phyloP scores from a whole-genome alignment of 2,113 vertebrate genomes.

The Syngnathus floridae region DNA sequence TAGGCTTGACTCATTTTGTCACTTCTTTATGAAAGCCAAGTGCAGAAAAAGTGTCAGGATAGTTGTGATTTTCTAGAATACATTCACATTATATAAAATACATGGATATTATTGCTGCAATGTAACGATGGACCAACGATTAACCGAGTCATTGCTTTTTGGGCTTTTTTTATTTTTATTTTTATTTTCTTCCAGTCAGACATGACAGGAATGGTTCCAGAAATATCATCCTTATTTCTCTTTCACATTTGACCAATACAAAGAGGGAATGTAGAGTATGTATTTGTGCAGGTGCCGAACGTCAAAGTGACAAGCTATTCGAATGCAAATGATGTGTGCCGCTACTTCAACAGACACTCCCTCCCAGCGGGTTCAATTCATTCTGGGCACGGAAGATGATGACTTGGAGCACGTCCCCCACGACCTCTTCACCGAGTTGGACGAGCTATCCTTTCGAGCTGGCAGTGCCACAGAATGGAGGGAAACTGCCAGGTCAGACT shows the following conservation, averaged over 20 bases:
- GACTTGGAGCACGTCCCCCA: conserved; percentile 90
- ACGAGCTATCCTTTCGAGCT: conserved; percentile 85
- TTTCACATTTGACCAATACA: not conserved
- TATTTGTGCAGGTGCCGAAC: not conserved
- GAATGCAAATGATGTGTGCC: not conserved
- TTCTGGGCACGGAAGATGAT: conserved; percentile 89
- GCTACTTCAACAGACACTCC: conserved; percentile 77
- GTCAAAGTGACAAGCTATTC: not conserved
- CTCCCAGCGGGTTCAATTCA: conserved; percentile 91
- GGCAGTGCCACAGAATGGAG: conserved; percentile 88
- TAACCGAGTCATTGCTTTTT: not conserved
- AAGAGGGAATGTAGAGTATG: not conserved
- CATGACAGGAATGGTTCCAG: conserved; percentile 24
- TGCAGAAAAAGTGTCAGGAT: not conserved
- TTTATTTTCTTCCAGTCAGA: conserved; percentile 11
- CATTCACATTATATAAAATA: not conserved
- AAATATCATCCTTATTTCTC: conserved; percentile 16
- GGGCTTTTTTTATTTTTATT: not conserved
- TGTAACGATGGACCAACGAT: too few species aligned
- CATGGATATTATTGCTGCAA: not conserved
- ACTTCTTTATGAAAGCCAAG: not conserved
- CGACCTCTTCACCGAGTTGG: conserved; percentile 93
- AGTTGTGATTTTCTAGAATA: not conserved
- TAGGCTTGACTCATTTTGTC: not conserved
- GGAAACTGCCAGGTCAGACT: conserved; percentile 86